Percentiles rank a stretch among this genome's conserved stretches.
These are phyloP conservation scores for Microctonus aethiopoides DNA, from an alignment of 2,888 invertebrate species.

Conservation along the genomic window DNA sequence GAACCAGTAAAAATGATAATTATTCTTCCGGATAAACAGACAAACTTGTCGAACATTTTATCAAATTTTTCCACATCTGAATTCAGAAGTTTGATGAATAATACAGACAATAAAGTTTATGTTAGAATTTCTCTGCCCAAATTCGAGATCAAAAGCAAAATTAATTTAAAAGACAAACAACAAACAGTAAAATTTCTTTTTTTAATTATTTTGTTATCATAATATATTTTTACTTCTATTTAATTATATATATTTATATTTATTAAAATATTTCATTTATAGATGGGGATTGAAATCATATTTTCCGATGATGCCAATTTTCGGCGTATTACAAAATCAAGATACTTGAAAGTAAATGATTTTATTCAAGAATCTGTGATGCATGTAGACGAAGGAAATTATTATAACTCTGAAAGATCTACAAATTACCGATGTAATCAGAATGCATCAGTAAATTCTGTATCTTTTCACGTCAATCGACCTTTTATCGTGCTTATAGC, in stretches of 20 bases:
- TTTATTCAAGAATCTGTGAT: neutral
- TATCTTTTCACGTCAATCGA: conserved; percentile 2
- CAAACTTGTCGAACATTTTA: neutral
- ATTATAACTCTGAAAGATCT: no score
- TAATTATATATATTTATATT: no score
- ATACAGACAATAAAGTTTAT: neutral
- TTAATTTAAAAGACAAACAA: neutral
- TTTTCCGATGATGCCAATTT: neutral
- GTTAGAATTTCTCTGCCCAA: neutral
- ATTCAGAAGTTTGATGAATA: neutral
- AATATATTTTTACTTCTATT: neutral
- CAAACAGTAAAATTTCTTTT: neutral
- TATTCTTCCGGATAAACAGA: neutral
- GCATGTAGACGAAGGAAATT: neutral
- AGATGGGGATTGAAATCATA: neutral
- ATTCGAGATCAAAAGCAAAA: neutral
- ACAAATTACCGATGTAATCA: no score
- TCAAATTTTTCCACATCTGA: neutral
- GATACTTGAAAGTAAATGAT: neutral
- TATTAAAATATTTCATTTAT: neutral
- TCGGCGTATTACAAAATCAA: neutral
- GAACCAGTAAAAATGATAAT: conserved; percentile 3
- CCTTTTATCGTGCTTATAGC: conserved; percentile 4
- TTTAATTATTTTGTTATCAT: neutral
- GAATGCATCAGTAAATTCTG: neutral